phyloP scores from a whole-genome alignment of 2,888 invertebrate species.

The Parnassius glacialis region DNA sequence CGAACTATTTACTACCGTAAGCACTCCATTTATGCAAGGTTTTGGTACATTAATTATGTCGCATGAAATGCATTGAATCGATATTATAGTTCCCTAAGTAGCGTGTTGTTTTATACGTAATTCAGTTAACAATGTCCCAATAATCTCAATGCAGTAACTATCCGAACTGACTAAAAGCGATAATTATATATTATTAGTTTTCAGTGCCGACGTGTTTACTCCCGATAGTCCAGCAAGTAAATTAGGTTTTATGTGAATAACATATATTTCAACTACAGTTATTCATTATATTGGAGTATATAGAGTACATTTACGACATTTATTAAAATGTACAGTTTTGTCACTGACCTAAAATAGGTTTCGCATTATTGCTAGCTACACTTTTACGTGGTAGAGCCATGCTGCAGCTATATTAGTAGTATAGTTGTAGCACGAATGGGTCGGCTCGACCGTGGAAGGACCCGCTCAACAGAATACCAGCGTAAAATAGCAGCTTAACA shows the following conservation, averaged over 20 bases:
- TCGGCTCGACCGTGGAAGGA: no score
- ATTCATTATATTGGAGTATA: constrained; percentile 57
- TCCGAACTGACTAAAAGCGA: constrained; percentile 53
- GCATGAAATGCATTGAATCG: constrained; percentile 19
- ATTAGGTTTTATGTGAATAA: constrained; percentile 69
- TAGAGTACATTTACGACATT: constrained; percentile 42
- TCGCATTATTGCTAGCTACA: no score
- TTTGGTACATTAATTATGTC: constrained; percentile 23
- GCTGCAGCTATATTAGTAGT: no score
- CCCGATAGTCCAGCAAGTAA: constrained; percentile 58
- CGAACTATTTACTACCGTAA: constrained; percentile 17
- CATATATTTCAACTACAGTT: constrained; percentile 61
- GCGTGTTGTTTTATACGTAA: constrained; percentile 33
- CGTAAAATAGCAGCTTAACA: no score
- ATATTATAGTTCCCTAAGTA: constrained; percentile 29
- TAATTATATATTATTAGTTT: constrained; percentile 66
- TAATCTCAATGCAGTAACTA: constrained; percentile 43
- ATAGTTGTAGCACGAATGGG: no score
- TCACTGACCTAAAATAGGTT: no score
- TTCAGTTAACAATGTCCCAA: constrained; percentile 37
- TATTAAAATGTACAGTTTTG: no score
- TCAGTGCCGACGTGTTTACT: constrained; percentile 60
- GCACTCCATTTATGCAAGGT: constrained; percentile 21
- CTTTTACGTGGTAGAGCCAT: no score
- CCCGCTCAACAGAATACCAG: no score